A percentile compares a stretch with the other conserved stretches of the same genome.
Conservation (phyloP, 2,888 invertebrate species). For the Tipula unca region DNA sequence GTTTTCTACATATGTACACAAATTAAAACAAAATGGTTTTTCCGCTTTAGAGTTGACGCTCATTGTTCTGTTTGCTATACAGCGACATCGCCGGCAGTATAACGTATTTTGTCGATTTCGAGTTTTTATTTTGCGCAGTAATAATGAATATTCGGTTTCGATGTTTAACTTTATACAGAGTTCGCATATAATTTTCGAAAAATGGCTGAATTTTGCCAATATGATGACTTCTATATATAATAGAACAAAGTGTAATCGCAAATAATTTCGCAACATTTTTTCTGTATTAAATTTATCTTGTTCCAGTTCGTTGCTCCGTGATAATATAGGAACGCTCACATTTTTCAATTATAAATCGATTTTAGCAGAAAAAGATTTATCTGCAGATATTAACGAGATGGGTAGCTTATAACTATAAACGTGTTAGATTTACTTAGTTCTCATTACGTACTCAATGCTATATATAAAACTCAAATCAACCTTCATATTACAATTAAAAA, state of each 20-base stretch:
- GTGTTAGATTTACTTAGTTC: not conserved
- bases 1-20: too few relatives aligned
- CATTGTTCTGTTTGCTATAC: too few relatives aligned
- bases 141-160: too few relatives aligned
- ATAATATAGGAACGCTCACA: not conserved
- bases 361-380: not conserved
- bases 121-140: too few relatives aligned
- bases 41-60: too few relatives aligned
- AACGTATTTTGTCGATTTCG: too few relatives aligned
- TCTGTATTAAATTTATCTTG: not conserved
- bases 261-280: not conserved
- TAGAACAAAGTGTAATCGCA: not conserved
- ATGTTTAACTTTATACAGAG: too few relatives aligned
- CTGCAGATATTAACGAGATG: not conserved
- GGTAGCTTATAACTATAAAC: not conserved
- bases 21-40: too few relatives aligned
- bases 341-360: not conserved
- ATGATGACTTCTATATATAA: too few relatives aligned
- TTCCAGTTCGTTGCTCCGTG: not conserved
- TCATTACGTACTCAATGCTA: not conserved
- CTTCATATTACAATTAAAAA: not conserved
- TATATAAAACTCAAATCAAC: not conserved
- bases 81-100: too few relatives aligned
- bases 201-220: too few relatives aligned
- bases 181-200: too few relatives aligned